Conservation (phyloP, 1,140 invertebrate genomes). For the Ceratina japonica region DNA sequence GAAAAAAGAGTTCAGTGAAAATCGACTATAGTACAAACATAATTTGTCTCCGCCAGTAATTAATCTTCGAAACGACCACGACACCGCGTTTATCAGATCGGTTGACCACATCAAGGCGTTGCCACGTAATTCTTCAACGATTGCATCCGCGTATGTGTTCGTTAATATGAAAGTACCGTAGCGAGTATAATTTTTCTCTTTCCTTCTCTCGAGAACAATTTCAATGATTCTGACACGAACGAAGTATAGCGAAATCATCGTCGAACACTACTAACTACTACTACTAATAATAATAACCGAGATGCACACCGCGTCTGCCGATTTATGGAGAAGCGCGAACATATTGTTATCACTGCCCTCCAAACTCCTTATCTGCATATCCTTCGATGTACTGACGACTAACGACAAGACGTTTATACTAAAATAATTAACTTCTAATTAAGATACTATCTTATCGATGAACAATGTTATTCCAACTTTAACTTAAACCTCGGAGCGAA, state of each 20-base stretch:
- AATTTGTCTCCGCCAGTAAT: not conserved
- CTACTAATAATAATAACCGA: not conserved
- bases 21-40: constrained; percentile 10
- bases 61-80: not conserved
- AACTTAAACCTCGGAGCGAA: constrained; percentile 34
- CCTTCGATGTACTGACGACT: constrained; percentile 74
- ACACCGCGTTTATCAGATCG: not conserved
- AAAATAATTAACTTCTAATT: constrained; percentile 72
- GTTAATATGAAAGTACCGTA: constrained; percentile 27
- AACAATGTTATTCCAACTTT: constrained; percentile 66
- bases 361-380: constrained; percentile 72
- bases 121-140: not conserved
- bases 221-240: no score
- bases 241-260: constrained; percentile 21
- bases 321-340: constrained; percentile 30
- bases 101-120: not conserved
- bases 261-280: not conserved
- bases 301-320: not conserved
- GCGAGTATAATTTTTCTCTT: not conserved
- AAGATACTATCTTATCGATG: constrained; percentile 66
- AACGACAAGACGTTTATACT: constrained; percentile 68
- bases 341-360: constrained; percentile 69
- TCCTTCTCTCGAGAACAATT: not conserved
- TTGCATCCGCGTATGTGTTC: not conserved
- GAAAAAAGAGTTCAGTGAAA: constrained; percentile 13